Percentiles rank a stretch among this genome's conserved stretches.
These are phyloP conservation scores for Folsomia candida DNA, from an alignment of 2,888 invertebrate species.

Conservation along the genomic window DNA sequence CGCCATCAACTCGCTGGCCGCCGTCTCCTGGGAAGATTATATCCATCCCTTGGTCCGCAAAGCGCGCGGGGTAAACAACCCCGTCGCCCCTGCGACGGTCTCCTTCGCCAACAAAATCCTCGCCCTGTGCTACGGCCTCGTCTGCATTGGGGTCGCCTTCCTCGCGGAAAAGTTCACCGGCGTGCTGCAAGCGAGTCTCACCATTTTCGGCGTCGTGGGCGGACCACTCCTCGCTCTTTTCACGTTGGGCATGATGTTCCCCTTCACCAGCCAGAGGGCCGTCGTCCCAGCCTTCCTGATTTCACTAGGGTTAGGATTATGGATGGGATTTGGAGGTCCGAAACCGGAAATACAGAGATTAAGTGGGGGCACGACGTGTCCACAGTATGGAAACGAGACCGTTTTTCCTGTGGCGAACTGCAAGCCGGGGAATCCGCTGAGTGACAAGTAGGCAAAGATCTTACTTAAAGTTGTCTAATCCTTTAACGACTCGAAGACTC, in stretches of 20 bases:
- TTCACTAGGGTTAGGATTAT: conserved; percentile 62
- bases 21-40: conserved; percentile 86
- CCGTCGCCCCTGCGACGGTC: conserved; percentile 24
- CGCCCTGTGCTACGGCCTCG: conserved; percentile 69
- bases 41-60: conserved; percentile 57
- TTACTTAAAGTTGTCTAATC: no score
- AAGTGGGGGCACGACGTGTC: conserved; percentile 34
- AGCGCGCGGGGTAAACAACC: conserved; percentile 7
- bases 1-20: conserved; percentile 83
- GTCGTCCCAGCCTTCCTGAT: conserved; percentile 42
- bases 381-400: conserved; percentile 19
- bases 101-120: conserved; percentile 55
- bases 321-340: conserved; percentile 82
- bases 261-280: conserved; percentile 68
- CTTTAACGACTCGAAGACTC: no score
- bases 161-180: conserved; percentile 78
- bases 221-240: conserved; percentile 84
- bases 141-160: conserved; percentile 78
- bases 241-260: conserved; percentile 78
- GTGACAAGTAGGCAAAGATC: neutral
- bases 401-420: conserved; percentile 9
- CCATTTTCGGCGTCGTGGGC: conserved; percentile 80
- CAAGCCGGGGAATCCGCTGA: conserved; percentile 16
- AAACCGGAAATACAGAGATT: conserved; percentile 60
- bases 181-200: conserved; percentile 80